Percentiles rank a stretch among this genome's conserved stretches.
These are phyloP conservation scores for Nothoprocta pentlandii DNA, from an alignment of 2,113 vertebrate genomes.

Conservation along the genomic window DNA sequence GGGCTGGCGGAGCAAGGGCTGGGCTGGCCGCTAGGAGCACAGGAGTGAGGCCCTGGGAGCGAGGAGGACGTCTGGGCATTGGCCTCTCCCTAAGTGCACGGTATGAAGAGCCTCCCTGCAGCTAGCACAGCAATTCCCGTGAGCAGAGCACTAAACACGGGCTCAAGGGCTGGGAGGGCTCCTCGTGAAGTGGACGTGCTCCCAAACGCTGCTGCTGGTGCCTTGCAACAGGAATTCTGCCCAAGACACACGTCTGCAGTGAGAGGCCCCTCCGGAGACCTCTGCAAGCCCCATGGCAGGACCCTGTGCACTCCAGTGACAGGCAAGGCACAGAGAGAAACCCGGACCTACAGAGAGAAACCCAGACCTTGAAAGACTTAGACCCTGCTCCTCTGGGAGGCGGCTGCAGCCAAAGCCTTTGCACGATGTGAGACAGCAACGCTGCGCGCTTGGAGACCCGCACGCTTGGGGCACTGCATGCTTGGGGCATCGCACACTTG, in stretches of 20 bases:
- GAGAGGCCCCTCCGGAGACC: not conserved
- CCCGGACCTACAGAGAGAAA: no score
- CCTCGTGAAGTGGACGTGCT: no score
- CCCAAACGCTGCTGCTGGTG: no score
- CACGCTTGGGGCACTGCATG: no score
- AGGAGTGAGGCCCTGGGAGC: no score
- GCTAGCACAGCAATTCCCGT: not conserved
- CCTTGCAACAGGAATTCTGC: not conserved
- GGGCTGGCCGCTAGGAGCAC: no score
- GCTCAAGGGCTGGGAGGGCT: not conserved
- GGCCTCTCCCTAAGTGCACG: not conserved
- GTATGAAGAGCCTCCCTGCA: not conserved
- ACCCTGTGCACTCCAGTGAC: not conserved
- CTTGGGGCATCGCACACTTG: no score
- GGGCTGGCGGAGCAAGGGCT: not conserved
- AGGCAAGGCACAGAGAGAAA: not conserved
- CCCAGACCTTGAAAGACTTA: not conserved
- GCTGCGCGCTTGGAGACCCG: not conserved
- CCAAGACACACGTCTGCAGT: not conserved
- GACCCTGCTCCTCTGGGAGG: not conserved
- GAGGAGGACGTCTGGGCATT: not conserved
- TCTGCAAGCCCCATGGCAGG: not conserved
- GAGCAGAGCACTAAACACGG: not conserved
- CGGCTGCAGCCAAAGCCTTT: not conserved
- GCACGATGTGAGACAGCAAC: no score